A percentile compares a stretch with the other conserved stretches of the same genome.
These are phyloP conservation scores for Pungitius pungitius DNA, from an alignment of 2,113 vertebrate genomes.

Conservation along the genomic window DNA sequence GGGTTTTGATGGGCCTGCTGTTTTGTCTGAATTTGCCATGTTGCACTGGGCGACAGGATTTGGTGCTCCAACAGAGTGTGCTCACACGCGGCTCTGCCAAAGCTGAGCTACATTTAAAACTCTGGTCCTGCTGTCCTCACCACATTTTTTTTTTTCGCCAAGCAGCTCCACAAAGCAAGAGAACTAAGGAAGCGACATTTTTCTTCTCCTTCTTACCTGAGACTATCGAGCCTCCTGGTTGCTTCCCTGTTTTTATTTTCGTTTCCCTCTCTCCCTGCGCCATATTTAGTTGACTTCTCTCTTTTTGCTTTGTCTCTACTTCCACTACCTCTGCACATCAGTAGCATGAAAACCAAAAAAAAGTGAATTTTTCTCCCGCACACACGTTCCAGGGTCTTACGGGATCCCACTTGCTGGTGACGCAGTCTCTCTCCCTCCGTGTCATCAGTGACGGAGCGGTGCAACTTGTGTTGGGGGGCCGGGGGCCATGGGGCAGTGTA, in stretches of 20 bases:
- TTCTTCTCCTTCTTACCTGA: conserved; percentile 53
- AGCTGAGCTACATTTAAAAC: conserved; percentile 70
- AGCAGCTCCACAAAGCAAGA: conserved; percentile 54
- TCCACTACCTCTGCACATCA: conserved; percentile 48
- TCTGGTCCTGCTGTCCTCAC: conserved; percentile 74
- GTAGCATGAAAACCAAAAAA: conserved; percentile 47
- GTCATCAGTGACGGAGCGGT: conserved; percentile 53
- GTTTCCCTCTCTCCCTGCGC: not conserved
- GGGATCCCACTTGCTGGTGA: conserved; percentile 73
- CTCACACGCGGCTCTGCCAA: conserved; percentile 75
- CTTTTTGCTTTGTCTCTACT: conserved; percentile 28
- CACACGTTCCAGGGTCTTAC: conserved; percentile 73
- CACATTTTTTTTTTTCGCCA: conserved; percentile 70
- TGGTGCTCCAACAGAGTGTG: conserved; percentile 72
- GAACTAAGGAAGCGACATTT: conserved; percentile 18
- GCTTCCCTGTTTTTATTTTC: conserved; percentile 23
- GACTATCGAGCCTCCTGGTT: conserved; percentile 23
- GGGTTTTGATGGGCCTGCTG: conserved; percentile 57
- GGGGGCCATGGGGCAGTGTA: conserved; percentile 42
- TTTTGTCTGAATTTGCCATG: conserved; percentile 65
- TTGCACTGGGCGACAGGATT: conserved; percentile 67
- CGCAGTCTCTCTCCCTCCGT: conserved; percentile 45
- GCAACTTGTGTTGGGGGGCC: conserved; percentile 66
- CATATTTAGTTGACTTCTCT: not conserved
- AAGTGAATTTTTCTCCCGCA: conserved; percentile 79